phyloP scores from a whole-genome alignment of 2,797 vertebrate genomes.

The Hafferia zeledoni region DNA sequence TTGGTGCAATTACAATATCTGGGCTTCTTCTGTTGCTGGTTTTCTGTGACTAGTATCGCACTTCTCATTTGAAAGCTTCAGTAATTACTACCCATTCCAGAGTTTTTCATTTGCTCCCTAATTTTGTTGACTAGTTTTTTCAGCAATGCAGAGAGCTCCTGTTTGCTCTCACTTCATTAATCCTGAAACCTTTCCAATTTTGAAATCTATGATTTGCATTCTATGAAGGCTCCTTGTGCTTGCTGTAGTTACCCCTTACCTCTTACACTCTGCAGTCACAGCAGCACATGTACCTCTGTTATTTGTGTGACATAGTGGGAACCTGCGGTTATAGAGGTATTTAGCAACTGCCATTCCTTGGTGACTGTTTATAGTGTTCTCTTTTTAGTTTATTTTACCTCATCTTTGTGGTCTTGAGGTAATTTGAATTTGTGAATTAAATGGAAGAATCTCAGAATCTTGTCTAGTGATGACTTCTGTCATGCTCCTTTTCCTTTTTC shows the following conservation, averaged over 20 bases:
- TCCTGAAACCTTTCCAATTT: not conserved
- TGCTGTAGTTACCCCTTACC: not conserved
- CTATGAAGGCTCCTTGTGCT: not conserved
- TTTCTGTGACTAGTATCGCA: not conserved
- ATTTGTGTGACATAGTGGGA: not conserved
- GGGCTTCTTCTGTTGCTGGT: not conserved
- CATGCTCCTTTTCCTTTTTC: not conserved
- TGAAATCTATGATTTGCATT: not conserved
- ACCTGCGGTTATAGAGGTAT: not conserved
- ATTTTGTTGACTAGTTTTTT: slow-evolving; percentile 30
- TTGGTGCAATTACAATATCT: slow-evolving; percentile 13
- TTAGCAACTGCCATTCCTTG: not conserved
- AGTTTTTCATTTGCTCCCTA: slow-evolving; percentile 12
- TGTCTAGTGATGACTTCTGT: not conserved
- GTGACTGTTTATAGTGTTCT: not conserved
- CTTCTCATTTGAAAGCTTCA: not conserved
- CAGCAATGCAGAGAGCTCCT: not conserved
- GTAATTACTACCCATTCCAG: slow-evolving; percentile 17
- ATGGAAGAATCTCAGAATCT: not conserved
- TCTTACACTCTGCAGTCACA: not conserved
- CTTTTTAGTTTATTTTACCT: not conserved
- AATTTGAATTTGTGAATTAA: not conserved
- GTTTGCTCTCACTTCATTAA: slow-evolving; percentile 17
- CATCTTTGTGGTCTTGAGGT: not conserved
- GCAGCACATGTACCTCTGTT: not conserved